Conservation (phyloP, 2,113 vertebrate species). For the Pterocles burchelli region DNA sequence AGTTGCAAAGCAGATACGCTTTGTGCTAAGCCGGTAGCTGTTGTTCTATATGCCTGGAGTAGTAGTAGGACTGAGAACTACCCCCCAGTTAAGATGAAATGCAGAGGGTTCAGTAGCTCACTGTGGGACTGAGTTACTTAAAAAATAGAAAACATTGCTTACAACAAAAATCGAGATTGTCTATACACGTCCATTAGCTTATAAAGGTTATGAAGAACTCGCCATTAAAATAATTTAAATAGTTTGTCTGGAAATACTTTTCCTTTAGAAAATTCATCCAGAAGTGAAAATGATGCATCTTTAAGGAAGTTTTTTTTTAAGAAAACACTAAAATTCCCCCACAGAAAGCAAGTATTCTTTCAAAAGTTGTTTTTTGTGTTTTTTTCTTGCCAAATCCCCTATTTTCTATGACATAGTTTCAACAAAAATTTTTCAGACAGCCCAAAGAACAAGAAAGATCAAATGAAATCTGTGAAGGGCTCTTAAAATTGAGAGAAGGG, state of each 20-base stretch:
- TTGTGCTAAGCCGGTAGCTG: background rate
- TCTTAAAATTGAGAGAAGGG: background rate
- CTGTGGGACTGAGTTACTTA: background rate
- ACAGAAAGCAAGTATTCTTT: background rate
- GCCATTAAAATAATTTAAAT: background rate
- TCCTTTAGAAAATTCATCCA: background rate
- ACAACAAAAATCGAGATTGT: background rate
- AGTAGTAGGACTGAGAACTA: background rate
- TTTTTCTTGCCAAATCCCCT: background rate
- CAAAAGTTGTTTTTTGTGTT: background rate
- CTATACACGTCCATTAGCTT: background rate
- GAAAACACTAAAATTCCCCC: background rate
- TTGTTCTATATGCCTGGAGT: background rate
- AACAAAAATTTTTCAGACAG: background rate
- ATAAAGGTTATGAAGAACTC: background rate
- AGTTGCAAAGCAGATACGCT: background rate
- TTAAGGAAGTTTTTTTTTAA: background rate
- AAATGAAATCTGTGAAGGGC: conserved; percentile 1
- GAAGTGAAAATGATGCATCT: background rate
- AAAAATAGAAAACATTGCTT: background rate
- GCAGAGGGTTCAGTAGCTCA: background rate
- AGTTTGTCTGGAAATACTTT: background rate
- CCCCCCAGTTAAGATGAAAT: background rate
- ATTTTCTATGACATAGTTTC: conserved; percentile 23
- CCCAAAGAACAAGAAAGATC: background rate